Conservation (phyloP, 2,888 invertebrate genomes). For the Dinocampus coccinellae region DNA sequence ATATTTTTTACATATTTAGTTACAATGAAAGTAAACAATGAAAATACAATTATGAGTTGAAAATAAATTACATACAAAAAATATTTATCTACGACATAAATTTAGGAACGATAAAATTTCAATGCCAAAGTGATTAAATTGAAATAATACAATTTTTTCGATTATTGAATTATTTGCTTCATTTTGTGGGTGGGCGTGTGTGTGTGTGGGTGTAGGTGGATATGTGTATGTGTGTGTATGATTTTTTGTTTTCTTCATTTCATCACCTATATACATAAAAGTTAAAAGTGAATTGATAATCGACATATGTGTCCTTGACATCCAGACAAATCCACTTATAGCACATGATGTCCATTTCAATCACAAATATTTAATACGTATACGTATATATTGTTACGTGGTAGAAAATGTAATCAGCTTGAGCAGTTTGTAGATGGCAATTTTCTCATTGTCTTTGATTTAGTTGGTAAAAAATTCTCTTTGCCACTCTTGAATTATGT, state of each 20-base stretch:
- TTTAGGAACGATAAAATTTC: too few relatives aligned
- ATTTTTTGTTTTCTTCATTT: background rate
- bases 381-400: background rate
- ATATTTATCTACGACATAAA: background rate
- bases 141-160: background rate
- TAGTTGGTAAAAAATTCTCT: background rate
- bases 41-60: background rate
- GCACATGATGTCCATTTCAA: background rate
- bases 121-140: background rate
- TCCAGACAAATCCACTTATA: constrained; percentile 1
- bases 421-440: constrained; percentile 16
- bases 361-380: background rate
- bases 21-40: background rate
- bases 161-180: background rate
- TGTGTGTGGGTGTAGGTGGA: too few relatives aligned
- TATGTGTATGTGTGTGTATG: too few relatives aligned
- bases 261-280: background rate
- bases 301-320: background rate
- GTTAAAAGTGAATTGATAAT: background rate
- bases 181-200: too few relatives aligned
- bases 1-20: background rate
- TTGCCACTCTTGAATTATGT: too few relatives aligned
- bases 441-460: constrained; percentile 33
- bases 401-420: background rate
- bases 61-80: background rate